phyloP scores from a whole-genome alignment of 2,113 vertebrate genomes.

The Callorhinus ursinus region DNA sequence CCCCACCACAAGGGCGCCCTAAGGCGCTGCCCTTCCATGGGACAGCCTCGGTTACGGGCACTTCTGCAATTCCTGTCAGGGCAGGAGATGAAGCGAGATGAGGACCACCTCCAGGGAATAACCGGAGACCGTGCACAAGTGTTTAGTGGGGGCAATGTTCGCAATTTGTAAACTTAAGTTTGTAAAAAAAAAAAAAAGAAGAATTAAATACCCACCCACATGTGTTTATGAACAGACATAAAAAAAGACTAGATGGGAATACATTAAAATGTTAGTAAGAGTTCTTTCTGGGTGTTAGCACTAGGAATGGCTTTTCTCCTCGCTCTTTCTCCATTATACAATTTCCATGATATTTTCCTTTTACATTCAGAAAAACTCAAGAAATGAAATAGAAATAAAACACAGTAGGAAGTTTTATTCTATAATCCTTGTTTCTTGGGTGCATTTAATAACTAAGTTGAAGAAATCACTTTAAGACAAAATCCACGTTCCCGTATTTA shows the following conservation, averaged over 20 bases:
- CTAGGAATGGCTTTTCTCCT: constrained; percentile 22
- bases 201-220: not conserved
- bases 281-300: not conserved
- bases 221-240: not conserved
- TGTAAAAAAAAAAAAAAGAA: not conserved
- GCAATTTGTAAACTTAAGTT: not conserved
- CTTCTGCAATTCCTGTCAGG: not conserved
- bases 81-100: not conserved
- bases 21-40: not conserved
- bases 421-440: not conserved
- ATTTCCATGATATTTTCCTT: constrained; percentile 40
- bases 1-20: not conserved
- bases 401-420: not conserved
- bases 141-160: not conserved
- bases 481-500: not conserved
- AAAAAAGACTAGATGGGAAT: not conserved
- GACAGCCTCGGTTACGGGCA: not conserved
- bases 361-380: constrained; percentile 22
- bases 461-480: constrained; percentile 49
- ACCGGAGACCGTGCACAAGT: not conserved
- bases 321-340: not conserved
- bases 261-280: constrained; percentile 11
- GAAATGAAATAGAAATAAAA: constrained; percentile 44
- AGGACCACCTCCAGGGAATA: not conserved
- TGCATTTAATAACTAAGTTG: constrained; percentile 2